These are phyloP conservation scores for Spinus olivaceus DNA, from an alignment of 2,797 vertebrate genomes.

Conservation along the genomic window DNA sequence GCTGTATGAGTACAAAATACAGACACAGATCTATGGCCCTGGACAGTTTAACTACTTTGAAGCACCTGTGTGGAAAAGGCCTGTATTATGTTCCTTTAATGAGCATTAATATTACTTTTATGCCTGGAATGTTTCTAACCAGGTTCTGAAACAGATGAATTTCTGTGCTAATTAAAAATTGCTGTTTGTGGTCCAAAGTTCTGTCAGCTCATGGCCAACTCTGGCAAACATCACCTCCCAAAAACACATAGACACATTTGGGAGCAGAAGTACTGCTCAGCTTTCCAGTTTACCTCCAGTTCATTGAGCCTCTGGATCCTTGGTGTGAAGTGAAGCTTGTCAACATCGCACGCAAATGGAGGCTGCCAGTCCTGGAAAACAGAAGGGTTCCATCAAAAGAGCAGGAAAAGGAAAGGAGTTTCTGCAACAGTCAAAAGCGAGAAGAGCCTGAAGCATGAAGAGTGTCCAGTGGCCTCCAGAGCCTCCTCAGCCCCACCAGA, in stretches of 20 bases:
- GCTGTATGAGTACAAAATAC: background rate
- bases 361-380: constrained; percentile 92
- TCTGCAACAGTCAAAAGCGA: background rate
- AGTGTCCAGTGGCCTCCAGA: rapidly evolving
- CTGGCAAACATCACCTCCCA: background rate
- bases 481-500: background rate
- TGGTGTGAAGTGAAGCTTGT: constrained; percentile 95
- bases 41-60: background rate
- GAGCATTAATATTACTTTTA: background rate
- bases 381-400: constrained; percentile 27
- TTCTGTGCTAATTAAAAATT: background rate
- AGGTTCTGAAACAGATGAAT: background rate
- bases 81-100: background rate
- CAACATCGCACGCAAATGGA: constrained; percentile 96
- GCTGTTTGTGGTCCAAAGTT: background rate
- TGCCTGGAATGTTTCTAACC: background rate
- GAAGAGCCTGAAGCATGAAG: background rate
- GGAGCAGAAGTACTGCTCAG: background rate
- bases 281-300: constrained; percentile 84
- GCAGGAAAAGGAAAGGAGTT: background rate
- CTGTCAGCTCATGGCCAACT: background rate
- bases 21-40: background rate
- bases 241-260: background rate
- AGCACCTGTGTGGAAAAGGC: background rate
- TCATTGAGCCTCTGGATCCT: constrained; percentile 97